A percentile compares a stretch with the other conserved stretches of the same genome.
Conservation (phyloP, 2,888 invertebrate genomes). For the Meta bourneti region DNA sequence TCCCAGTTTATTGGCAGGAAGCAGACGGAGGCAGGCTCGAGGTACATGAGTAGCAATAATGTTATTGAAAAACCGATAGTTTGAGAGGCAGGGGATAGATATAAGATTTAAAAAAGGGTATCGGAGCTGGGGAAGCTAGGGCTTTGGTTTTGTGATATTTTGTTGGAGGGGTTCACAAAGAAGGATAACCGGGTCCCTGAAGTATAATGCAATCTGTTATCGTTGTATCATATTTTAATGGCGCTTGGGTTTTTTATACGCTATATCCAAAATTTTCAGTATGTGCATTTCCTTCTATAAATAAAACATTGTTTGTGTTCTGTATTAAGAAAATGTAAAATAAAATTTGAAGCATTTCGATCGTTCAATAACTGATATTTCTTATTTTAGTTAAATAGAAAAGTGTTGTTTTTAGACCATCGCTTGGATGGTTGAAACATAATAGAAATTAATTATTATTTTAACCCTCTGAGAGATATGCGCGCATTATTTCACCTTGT, state of each 20-base stretch:
- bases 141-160: not conserved
- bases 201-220: not conserved
- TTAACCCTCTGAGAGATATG: too few species aligned
- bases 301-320: too few species aligned
- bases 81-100: conserved; percentile 29
- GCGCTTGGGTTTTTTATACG: not conserved
- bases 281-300: too few species aligned
- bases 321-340: too few species aligned
- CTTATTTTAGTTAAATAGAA: too few species aligned
- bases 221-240: not conserved
- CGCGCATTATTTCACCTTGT: too few species aligned
- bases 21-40: conserved; percentile 36
- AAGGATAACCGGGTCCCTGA: not conserved
- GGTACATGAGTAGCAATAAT: conserved; percentile 58
- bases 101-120: conserved; percentile 22
- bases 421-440: too few species aligned
- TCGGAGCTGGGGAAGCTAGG: not conserved
- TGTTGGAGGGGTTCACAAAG: not conserved
- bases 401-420: too few species aligned
- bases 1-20: conserved; percentile 56
- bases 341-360: too few species aligned
- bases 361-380: too few species aligned
- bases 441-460: too few species aligned
- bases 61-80: conserved; percentile 69
- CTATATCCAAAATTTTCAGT: too few species aligned